Evolutionary conservation across 2,113 vertebrate genomes (phyloP).

Genomic region (Tragelaphus scriptus): DNA sequence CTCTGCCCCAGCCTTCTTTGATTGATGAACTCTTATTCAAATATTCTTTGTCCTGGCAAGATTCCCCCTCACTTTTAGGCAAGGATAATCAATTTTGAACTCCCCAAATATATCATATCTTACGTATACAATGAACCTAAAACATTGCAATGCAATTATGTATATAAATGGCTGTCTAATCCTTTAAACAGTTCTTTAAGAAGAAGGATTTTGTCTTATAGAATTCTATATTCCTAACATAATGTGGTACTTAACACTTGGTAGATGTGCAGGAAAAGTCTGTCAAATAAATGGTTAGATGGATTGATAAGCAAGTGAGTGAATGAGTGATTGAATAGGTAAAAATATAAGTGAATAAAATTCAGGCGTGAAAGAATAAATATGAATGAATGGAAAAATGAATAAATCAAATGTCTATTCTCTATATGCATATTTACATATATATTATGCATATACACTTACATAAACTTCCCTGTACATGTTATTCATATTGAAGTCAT

Average conservation of each 20-base stretch:
- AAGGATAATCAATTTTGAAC: neutral
- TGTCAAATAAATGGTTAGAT: neutral
- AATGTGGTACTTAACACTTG: neutral
- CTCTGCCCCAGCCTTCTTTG: neutral
- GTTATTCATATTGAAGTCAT: neutral
- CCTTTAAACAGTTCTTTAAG: neutral
- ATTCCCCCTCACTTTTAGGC: neutral
- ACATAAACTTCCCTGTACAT: neutral
- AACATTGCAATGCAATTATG: neutral
- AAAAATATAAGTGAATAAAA: slow-evolving; percentile 12
- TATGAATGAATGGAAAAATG: neutral
- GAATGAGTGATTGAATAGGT: neutral
- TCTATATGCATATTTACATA: neutral
- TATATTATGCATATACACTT: neutral
- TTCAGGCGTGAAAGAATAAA: neutral
- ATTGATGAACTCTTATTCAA: neutral
- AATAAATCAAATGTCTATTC: neutral
- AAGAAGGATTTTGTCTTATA: neutral
- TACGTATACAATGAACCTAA: neutral
- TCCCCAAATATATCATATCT: neutral
- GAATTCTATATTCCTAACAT: neutral
- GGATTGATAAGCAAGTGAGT: neutral
- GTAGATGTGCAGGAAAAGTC: neutral
- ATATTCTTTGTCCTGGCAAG: neutral
- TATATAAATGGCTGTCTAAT: neutral